Conservation (phyloP, 2,888 invertebrate species). For the Pteria penguin region DNA sequence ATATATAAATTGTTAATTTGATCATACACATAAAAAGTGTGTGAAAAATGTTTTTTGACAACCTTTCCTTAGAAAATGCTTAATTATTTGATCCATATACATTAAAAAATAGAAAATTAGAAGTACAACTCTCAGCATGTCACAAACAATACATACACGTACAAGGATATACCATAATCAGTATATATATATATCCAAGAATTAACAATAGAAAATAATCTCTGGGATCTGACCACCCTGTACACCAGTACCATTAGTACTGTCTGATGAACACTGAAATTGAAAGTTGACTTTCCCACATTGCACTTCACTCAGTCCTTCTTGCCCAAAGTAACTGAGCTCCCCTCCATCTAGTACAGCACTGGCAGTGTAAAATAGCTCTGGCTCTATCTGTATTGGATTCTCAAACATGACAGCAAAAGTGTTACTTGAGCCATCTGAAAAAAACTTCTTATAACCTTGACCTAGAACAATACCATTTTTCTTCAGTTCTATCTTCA, state of each 20-base stretch:
- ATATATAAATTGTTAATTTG: no score
- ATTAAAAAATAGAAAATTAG: background rate
- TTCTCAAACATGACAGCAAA: slow-evolving; percentile 92
- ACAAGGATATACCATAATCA: no score
- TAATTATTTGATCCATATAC: no score
- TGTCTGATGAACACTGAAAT: slow-evolving; percentile 97
- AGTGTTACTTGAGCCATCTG: slow-evolving; percentile 97
- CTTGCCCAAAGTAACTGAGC: slow-evolving; percentile 97
- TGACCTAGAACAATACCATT: slow-evolving; percentile 92
- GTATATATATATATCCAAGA: background rate
- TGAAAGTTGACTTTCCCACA: slow-evolving; percentile 94
- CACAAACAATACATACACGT: background rate
- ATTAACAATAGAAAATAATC: slow-evolving; percentile 89
- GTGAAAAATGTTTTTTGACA: no score
- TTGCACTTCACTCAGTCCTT: slow-evolving; percentile 96
- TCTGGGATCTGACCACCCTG: slow-evolving; percentile 99
- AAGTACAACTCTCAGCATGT: background rate
- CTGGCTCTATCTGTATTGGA: slow-evolving; percentile 93
- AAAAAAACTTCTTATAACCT: slow-evolving; percentile 95
- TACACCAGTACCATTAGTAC: slow-evolving; percentile 97
- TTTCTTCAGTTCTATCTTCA: slow-evolving; percentile 95
- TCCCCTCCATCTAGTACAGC: slow-evolving; percentile 95
- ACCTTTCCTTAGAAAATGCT: no score
- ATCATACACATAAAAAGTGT: no score
- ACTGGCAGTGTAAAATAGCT: slow-evolving; percentile 96